phyloP scores from a whole-genome alignment of 2,888 invertebrate genomes.

The Caradrina clavipalpis region DNA sequence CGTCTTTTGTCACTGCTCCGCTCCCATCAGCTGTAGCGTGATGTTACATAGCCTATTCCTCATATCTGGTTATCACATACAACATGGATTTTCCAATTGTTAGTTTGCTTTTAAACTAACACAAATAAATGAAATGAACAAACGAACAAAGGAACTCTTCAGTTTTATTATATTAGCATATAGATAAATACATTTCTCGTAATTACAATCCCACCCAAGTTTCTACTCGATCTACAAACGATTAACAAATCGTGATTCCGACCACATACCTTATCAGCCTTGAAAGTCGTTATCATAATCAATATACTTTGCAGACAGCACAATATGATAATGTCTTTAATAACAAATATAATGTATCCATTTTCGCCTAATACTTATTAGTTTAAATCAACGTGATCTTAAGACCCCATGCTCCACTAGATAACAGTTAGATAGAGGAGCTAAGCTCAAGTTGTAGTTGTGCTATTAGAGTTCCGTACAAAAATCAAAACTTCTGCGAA shows the following conservation, averaged over 20 bases:
- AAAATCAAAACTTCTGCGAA: neutral
- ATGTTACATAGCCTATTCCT: too few relatives aligned
- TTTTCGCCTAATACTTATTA: neutral
- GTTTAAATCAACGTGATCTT: neutral
- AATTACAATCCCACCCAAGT: too few relatives aligned
- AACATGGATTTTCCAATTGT: too few relatives aligned
- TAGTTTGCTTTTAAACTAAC: too few relatives aligned
- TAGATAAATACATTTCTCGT: too few relatives aligned
- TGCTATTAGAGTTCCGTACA: slow-evolving; percentile 21
- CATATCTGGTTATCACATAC: too few relatives aligned
- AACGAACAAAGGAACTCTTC: too few relatives aligned
- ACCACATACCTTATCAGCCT: neutral
- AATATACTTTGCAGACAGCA: slow-evolving; percentile 5
- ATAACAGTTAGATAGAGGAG: slow-evolving; percentile 30
- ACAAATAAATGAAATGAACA: too few relatives aligned
- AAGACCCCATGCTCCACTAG: slow-evolving; percentile 20
- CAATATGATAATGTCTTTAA: slow-evolving; percentile 14
- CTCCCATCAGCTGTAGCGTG: too few relatives aligned
- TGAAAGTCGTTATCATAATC: slow-evolving; percentile 31
- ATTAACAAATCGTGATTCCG: neutral
- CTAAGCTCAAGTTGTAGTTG: neutral
- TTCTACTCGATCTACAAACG: neutral
- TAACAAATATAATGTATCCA: too few relatives aligned
- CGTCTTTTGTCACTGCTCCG: too few relatives aligned
- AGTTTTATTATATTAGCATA: too few relatives aligned